Conservation (phyloP, 2,797 vertebrate genomes). For the Menidia menidia region DNA sequence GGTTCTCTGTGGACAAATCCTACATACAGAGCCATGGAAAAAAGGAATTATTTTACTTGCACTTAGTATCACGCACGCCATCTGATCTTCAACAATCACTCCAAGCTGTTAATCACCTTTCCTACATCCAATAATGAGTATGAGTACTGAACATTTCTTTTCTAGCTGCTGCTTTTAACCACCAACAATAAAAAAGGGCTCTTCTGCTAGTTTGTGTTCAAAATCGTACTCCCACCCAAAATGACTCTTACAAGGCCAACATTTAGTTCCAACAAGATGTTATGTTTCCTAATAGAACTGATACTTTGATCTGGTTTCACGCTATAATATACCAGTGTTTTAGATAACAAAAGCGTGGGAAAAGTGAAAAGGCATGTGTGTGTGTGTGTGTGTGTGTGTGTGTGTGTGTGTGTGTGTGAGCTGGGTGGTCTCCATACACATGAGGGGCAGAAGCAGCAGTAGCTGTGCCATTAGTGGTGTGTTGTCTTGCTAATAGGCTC, state of each 20-base stretch:
- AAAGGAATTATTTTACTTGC: no score
- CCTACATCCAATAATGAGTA: no score
- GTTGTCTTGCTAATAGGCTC: constrained; percentile 88
- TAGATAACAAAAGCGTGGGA: constrained; percentile 71
- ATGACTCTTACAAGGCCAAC: constrained; percentile 4
- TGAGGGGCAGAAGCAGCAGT: constrained; percentile 63
- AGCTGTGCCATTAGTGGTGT: constrained; percentile 82
- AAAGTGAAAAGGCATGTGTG: constrained; percentile 58
- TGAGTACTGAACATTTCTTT: no score
- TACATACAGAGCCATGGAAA: no score
- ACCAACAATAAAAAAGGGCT: neutral
- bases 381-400: constrained; percentile 51
- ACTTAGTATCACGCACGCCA: no score
- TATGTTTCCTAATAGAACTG: constrained; percentile 36
- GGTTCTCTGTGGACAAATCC: no score
- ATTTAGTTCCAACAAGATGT: constrained; percentile 3
- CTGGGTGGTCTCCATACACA: constrained; percentile 77
- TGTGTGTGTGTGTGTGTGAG: constrained; percentile 54
- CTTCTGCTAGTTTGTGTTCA: neutral
- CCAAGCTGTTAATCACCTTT: no score
- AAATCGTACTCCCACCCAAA: neutral
- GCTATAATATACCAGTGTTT: constrained; percentile 56
- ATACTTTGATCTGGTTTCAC: constrained; percentile 59
- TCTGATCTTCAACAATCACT: no score
- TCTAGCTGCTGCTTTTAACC: neutral